These are phyloP conservation scores for Rhynchopsitta pachyrhyncha DNA, from an alignment of 2,113 vertebrate genomes.

Conservation along the genomic window DNA sequence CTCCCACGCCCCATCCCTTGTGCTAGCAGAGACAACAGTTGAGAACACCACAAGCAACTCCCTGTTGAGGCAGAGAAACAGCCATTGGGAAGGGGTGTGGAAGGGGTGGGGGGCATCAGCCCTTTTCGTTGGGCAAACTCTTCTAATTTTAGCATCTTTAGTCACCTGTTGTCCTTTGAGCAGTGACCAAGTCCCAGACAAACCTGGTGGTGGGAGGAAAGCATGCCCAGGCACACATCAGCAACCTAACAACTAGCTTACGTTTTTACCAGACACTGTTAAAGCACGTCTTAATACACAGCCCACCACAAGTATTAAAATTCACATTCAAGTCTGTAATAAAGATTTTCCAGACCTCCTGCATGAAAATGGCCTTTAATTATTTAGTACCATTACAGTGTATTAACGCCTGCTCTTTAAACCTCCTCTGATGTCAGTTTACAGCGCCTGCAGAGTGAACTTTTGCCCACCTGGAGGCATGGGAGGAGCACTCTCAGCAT, in stretches of 20 bases:
- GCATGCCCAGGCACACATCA: constrained; percentile 15
- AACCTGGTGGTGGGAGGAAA: constrained; percentile 15
- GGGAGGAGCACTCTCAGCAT: not conserved
- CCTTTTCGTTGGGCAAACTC: not conserved
- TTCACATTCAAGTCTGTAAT: constrained; percentile 15
- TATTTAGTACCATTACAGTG: not conserved
- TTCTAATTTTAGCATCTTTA: constrained; percentile 1
- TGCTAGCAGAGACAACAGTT: not conserved
- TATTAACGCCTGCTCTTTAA: not conserved
- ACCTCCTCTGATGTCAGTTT: not conserved
- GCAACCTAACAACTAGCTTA: not conserved
- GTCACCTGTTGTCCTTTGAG: not conserved
- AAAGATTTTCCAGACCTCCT: constrained; percentile 31
- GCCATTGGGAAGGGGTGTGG: not conserved
- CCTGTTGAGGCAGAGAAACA: not conserved
- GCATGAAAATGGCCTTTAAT: constrained; percentile 11
- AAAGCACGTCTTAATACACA: constrained; percentile 18
- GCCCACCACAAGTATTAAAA: constrained; percentile 37
- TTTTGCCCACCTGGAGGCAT: not conserved
- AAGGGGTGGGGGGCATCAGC: not conserved
- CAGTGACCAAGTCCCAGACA: not conserved
- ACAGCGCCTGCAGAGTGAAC: not conserved
- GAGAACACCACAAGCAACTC: not conserved
- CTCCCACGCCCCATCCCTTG: not conserved
- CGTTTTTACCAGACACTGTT: constrained; percentile 22